Evolutionary conservation across 92 coral and sea anemone species (phyloP), one percentile per base, ranked within the genome.

Genomic region (Virgularia gustaviana): DNA sequence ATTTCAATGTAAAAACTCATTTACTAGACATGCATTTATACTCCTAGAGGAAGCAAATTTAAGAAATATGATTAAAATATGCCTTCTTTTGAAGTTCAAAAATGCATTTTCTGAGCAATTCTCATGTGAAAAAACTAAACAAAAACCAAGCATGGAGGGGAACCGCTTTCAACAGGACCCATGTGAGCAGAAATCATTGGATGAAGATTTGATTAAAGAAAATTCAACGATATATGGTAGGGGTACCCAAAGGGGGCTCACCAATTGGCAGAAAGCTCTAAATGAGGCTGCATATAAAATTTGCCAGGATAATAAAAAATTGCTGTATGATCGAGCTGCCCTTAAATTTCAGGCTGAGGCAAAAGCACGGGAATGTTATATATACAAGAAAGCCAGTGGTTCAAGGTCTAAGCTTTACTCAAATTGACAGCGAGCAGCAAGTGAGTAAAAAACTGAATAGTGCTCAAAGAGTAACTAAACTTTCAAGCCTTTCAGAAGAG

Each of bases 181-280:
- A 22, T 8, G 19, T 7, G 19, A 51, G 22, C 7, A 22, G 25
- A 51, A 51, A 51, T 51, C 10, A 9, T 11, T 51, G 58, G 22
- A 35, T 19, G 62, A 70, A 23, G 83, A 71, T 4, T 55, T 44
- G 39, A 52, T 80, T 39, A 60, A 49, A 52, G 85, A 80, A 6
- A 72, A 80, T 25, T 75, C 76, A 0, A 80, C 62, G 54, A 73
- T 73, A 9, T 65, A 65, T 31, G 67, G 81, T 27, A 77, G 77
- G 57, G 41, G 30, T 42, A 77, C 16, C 22, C 18, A 32, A 24
- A 52, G 60, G 0, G 45, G 49, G 49, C 39, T 76, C 28, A 63
- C 63, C 32, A 44, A 3, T 13, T 65, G 81, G 76, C 75, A 76
- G 49, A 41, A 63, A 6, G 64, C 81, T 0, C 52, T 65, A 65